Conservation (phyloP, 1,140 invertebrate genomes). For the Parasteatoda tepidariorum region DNA sequence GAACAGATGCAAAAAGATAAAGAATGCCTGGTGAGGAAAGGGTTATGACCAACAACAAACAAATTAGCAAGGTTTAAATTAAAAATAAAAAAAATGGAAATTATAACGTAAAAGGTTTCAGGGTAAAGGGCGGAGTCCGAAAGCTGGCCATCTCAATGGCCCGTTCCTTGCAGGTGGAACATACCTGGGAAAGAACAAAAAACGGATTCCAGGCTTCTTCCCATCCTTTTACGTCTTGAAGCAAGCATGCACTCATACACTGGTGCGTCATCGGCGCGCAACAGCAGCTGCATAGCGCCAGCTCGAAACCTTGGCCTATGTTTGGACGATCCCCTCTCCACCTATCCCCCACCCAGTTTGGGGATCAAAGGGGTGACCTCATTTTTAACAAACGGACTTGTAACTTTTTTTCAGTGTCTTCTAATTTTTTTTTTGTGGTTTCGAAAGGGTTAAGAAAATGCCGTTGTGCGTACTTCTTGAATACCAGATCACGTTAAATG, state of each 20-base stretch:
- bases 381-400: conserved; percentile 11
- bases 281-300: conserved; percentile 14
- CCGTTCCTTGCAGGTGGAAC: conserved; percentile 23
- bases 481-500: too few relatives aligned
- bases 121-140: conserved; percentile 8
- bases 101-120: background rate
- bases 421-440: too few relatives aligned
- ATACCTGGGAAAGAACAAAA: background rate
- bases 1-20: background rate
- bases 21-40: conserved; percentile 3
- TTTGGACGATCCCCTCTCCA: background rate
- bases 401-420: too few relatives aligned
- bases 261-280: background rate
- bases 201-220: conserved; percentile 3
- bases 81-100: conserved; percentile 1
- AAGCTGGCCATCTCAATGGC: background rate
- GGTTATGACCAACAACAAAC: too few relatives aligned
- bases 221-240: background rate
- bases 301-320: conserved; percentile 22
- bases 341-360: background rate
- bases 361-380: conserved; percentile 31
- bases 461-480: too few relatives aligned
- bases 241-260: background rate
- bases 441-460: too few relatives aligned
- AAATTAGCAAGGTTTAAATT: background rate